phyloP scores from a whole-genome alignment of 2,113 vertebrate species.

The Hassar affinis region DNA sequence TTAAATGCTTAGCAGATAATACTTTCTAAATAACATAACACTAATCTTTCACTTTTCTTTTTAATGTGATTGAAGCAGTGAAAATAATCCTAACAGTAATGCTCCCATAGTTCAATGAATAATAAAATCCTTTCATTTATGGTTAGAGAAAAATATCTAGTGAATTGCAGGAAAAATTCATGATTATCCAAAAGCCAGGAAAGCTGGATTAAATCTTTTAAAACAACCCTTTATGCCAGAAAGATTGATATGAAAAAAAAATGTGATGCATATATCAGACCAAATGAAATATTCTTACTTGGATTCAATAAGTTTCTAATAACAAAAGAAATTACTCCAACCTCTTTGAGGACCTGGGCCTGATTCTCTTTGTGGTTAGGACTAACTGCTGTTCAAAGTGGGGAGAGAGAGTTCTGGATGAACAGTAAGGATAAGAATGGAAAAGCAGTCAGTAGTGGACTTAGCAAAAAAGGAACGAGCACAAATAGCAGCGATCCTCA shows the following conservation, averaged over 20 bases:
- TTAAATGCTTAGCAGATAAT: constrained; percentile 58
- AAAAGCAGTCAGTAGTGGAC: not conserved
- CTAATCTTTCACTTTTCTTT: constrained; percentile 38
- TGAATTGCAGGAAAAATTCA: constrained; percentile 51
- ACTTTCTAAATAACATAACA: constrained; percentile 48
- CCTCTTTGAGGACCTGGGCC: not conserved
- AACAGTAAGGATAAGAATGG: not conserved
- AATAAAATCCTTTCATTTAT: constrained; percentile 42
- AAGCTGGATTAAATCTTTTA: constrained; percentile 54
- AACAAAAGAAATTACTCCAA: constrained; percentile 6
- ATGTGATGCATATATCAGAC: constrained; percentile 50
- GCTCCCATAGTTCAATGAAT: constrained; percentile 29
- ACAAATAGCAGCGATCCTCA: not conserved
- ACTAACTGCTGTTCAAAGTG: not conserved
- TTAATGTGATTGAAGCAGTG: constrained; percentile 52
- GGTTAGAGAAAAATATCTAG: constrained; percentile 14
- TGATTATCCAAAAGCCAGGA: constrained; percentile 51
- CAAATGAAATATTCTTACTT: constrained; percentile 57
- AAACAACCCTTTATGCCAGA: constrained; percentile 52
- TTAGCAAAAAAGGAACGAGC: not conserved
- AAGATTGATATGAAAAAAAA: constrained; percentile 59
- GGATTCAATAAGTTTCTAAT: not conserved
- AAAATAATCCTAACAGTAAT: constrained; percentile 45
- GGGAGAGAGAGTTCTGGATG: not conserved
- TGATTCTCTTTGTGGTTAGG: not conserved